Evolutionary conservation across 64 coral and sea anemone genomes (phyloP).

Genomic region (Exaiptasia diaphana): DNA sequence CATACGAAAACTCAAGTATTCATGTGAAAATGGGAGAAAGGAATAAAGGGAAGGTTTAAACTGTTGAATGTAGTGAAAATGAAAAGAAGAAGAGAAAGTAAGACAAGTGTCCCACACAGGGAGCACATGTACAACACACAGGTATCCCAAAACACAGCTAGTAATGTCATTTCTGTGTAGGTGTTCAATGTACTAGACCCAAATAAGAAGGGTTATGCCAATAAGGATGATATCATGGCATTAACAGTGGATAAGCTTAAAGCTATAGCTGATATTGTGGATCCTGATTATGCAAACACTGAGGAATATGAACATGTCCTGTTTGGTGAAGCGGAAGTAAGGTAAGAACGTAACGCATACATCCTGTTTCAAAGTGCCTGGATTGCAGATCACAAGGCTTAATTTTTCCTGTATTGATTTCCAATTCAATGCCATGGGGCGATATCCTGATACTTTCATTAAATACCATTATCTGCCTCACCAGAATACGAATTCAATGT

Average conservation of each 20-base stretch:
- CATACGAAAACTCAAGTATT: no score
- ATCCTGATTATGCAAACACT: constrained; percentile 81
- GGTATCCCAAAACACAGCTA: neutral
- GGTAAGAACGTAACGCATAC: constrained; percentile 40
- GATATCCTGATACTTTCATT: no score
- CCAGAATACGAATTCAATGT: no score
- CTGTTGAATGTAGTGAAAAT: no score
- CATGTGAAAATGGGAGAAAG: no score
- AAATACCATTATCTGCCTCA: no score
- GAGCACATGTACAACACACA: neutral
- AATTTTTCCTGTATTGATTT: no score
- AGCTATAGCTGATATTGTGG: constrained; percentile 54
- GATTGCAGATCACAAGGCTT: no score
- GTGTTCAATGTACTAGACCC: constrained; percentile 64
- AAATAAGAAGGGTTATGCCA: constrained; percentile 61
- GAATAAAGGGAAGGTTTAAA: no score
- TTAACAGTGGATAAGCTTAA: constrained; percentile 67
- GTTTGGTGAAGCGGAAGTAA: constrained; percentile 64
- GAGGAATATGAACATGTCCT: constrained; percentile 87
- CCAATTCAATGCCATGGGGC: no score
- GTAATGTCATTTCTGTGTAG: neutral
- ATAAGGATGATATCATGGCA: constrained; percentile 42
- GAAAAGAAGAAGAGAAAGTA: no score
- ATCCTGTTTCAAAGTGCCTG: no score
- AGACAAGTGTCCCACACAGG: neutral